Conservation (phyloP, 2,888 invertebrate genomes). For the Tipula unca region DNA sequence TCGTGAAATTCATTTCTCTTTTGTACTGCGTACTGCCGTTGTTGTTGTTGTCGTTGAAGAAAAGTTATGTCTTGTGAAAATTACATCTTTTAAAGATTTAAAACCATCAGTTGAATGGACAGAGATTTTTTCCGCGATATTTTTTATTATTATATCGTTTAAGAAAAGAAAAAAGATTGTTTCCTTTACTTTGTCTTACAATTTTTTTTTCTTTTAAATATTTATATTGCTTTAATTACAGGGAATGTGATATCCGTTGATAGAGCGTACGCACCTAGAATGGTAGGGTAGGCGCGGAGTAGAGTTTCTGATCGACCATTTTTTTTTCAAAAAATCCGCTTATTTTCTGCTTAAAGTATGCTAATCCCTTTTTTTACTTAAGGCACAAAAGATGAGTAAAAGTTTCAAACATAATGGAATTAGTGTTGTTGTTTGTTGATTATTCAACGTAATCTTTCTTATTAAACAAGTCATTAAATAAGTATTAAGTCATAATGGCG, state of each 20-base stretch:
- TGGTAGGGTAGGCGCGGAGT: not conserved
- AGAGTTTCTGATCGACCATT: not conserved
- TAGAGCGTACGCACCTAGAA: not conserved
- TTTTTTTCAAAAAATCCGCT: not conserved
- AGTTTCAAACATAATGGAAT: not conserved
- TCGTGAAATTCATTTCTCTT: not conserved
- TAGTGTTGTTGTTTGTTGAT: not conserved
- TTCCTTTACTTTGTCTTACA: not conserved
- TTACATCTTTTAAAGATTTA: not conserved
- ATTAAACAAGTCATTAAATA: not conserved
- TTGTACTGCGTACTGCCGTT: not conserved
- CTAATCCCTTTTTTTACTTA: not conserved
- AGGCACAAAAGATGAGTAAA: not conserved
- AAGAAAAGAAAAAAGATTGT: not conserved
- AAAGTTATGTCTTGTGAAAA: not conserved
- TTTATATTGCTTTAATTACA: not conserved
- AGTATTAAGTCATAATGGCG: not conserved
- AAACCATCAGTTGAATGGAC: not conserved
- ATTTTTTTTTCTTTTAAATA: not conserved
- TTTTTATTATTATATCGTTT: not conserved
- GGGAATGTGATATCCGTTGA: not conserved
- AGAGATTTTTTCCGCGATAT: constrained; percentile 4
- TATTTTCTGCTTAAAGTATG: not conserved
- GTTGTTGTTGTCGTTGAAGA: not conserved
- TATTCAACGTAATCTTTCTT: not conserved